Conservation (phyloP, 2,797 vertebrate species). For the Phrynocephalus guinanensis region DNA sequence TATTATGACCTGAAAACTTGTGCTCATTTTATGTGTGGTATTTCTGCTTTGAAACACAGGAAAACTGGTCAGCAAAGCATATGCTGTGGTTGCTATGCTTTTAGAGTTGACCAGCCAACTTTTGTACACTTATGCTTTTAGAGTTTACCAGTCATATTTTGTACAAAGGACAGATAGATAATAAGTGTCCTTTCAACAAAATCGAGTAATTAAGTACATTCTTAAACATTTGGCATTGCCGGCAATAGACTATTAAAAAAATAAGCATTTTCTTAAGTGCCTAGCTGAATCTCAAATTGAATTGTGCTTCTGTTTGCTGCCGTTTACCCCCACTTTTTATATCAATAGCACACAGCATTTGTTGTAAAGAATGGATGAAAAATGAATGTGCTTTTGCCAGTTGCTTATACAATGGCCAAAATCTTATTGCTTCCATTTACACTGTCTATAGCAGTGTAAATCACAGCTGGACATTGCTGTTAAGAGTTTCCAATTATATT, state of each 20-base stretch:
- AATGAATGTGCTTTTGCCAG: background rate
- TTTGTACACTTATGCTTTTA: background rate
- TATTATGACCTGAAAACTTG: background rate
- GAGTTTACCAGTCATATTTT: background rate
- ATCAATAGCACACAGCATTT: background rate
- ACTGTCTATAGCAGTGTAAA: too few relatives aligned
- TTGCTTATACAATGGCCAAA: background rate
- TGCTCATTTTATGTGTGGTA: background rate
- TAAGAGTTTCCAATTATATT: too few relatives aligned
- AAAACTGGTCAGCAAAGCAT: background rate
- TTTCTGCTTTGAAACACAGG: constrained; percentile 13
- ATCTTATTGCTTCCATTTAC: too few relatives aligned
- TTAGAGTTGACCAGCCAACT: background rate
- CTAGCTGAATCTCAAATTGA: background rate
- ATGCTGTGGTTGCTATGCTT: background rate
- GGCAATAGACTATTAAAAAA: background rate
- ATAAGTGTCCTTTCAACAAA: background rate
- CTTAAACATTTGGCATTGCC: background rate
- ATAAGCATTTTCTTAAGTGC: background rate
- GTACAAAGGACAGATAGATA: background rate
- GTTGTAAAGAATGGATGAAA: background rate
- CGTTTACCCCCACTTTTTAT: background rate
- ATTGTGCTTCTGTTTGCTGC: background rate
- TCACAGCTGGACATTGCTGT: too few relatives aligned
- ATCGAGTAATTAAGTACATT: background rate